A percentile compares a stretch with the other conserved stretches of the same genome.
Conservation (phyloP, 2,113 vertebrate genomes). For the Conger conger region DNA sequence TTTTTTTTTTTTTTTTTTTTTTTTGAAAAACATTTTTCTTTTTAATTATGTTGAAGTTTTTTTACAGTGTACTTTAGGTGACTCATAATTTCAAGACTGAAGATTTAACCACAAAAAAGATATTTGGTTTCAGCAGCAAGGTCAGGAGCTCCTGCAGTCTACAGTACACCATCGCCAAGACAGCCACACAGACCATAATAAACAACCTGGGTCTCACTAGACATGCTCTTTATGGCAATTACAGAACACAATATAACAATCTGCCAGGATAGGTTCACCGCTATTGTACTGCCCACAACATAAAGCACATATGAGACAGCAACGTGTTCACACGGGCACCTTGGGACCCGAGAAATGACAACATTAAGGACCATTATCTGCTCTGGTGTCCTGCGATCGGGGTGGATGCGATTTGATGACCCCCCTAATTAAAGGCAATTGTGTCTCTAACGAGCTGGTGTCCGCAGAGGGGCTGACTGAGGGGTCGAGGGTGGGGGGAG, state of each 20-base stretch:
- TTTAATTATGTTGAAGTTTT: too few relatives aligned
- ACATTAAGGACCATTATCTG: background rate
- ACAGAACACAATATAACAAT: background rate
- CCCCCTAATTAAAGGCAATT: background rate
- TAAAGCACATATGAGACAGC: background rate
- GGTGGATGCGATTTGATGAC: background rate
- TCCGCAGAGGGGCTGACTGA: background rate
- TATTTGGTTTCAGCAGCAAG: conserved; percentile 41
- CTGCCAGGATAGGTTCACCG: background rate
- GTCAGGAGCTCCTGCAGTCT: conserved; percentile 22
- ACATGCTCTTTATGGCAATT: background rate
- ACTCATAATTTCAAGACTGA: too few relatives aligned
- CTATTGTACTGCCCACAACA: background rate
- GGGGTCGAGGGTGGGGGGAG: background rate
- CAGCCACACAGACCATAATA: conserved; percentile 7
- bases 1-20: too few relatives aligned
- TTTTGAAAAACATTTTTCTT: too few relatives aligned
- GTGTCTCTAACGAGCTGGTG: background rate
- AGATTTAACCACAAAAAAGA: background rate
- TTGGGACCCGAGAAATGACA: background rate
- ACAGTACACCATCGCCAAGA: conserved; percentile 30
- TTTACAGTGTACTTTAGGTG: too few relatives aligned
- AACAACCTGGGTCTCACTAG: background rate
- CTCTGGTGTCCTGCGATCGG: background rate
- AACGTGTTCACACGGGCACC: background rate